phyloP scores from a whole-genome alignment of 2,113 vertebrate genomes.

The Silurus asotus region DNA sequence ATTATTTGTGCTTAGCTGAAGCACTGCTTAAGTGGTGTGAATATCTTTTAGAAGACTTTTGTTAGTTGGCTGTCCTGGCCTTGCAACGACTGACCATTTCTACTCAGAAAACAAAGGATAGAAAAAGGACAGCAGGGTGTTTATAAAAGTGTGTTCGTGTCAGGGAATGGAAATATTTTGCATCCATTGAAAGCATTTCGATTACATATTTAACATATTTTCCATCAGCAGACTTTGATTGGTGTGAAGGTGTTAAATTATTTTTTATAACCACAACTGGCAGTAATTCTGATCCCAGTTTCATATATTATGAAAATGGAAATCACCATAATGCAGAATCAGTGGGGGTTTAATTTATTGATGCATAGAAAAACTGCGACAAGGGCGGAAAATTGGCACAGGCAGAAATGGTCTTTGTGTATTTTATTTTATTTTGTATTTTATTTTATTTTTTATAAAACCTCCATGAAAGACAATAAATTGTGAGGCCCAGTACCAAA shows the following conservation, averaged over 20 bases:
- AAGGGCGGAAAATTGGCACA: too few relatives aligned
- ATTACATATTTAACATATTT: not conserved
- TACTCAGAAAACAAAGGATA: not conserved
- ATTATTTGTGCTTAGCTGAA: constrained; percentile 29
- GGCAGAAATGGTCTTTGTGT: too few relatives aligned
- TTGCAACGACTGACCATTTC: not conserved
- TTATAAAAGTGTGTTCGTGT: not conserved
- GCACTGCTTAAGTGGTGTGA: not conserved
- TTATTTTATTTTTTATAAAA: too few relatives aligned
- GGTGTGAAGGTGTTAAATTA: not conserved
- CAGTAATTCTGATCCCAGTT: not conserved
- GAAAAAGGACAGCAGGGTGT: not conserved
- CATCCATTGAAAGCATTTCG: not conserved
- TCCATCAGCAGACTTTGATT: too few relatives aligned
- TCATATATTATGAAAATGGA: too few relatives aligned
- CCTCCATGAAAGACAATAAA: too few relatives aligned
- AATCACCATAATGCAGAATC: too few relatives aligned
- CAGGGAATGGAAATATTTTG: not conserved
- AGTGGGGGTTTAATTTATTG: too few relatives aligned
- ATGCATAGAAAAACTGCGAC: too few relatives aligned
- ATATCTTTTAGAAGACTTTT: not conserved
- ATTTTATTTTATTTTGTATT: too few relatives aligned
- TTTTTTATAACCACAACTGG: not conserved
- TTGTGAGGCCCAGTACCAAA: too few relatives aligned
- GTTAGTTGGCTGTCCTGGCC: not conserved